phyloP scores from a whole-genome alignment of 1,140 invertebrate genomes.

The Mercenaria mercenaria region DNA sequence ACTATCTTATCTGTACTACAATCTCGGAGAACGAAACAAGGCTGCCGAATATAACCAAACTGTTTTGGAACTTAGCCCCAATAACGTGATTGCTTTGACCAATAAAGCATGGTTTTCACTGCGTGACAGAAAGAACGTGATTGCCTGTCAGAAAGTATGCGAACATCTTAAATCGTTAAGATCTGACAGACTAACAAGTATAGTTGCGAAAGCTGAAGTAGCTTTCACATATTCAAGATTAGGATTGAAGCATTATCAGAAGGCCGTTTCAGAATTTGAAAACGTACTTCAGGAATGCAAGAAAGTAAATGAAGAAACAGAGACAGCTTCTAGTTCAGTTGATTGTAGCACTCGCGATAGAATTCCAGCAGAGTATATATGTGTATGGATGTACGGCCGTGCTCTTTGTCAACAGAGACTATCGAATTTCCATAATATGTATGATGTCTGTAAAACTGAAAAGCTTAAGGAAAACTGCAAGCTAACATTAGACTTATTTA shows the following conservation, averaged over 20 bases:
- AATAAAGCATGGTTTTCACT: too few relatives aligned
- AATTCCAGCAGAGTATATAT: neutral
- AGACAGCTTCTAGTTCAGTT: neutral
- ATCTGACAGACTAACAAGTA: neutral
- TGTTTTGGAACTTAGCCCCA: neutral
- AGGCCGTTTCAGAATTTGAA: neutral
- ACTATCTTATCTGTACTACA: neutral
- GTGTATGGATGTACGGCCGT: neutral
- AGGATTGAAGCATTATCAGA: neutral
- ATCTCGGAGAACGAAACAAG: neutral
- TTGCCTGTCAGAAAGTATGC: neutral
- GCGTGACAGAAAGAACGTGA: neutral
- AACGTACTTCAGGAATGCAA: neutral
- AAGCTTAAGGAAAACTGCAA: neutral
- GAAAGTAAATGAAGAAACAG: neutral
- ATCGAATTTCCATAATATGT: neutral
- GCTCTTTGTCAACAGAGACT: neutral
- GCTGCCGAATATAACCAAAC: neutral
- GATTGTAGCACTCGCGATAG: neutral
- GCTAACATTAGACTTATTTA: neutral
- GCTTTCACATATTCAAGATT: neutral
- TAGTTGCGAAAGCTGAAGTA: neutral
- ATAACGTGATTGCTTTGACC: neutral
- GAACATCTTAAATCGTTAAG: neutral
- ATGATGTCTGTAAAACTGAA: neutral